Conservation (phyloP, 2,888 invertebrate genomes). For the Apocheima hispidaria region DNA sequence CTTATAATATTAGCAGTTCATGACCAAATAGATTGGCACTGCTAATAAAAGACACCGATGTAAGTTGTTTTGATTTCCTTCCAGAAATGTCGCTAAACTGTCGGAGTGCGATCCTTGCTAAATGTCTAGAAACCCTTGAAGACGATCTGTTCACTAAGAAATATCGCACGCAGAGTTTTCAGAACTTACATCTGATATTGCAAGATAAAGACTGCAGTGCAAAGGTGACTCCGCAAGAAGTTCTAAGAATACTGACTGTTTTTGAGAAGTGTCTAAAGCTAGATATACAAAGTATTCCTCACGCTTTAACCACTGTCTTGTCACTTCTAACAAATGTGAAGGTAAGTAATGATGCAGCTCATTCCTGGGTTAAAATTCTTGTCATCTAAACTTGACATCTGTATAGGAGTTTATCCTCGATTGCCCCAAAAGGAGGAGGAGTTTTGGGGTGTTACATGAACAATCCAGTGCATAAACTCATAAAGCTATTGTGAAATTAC, state of each 20-base stretch:
- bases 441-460: background rate
- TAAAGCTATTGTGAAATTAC: conserved; percentile 3
- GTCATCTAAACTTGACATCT: too few species aligned
- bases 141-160: conserved; percentile 9
- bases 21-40: background rate
- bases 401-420: too few species aligned
- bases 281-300: conserved; percentile 56
- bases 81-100: conserved; percentile 28
- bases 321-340: conserved; percentile 60
- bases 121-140: conserved; percentile 16
- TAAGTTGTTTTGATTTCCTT: conserved; percentile 4
- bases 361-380: background rate
- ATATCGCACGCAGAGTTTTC: conserved; percentile 5
- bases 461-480: background rate
- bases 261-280: conserved; percentile 47
- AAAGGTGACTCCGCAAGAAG: conserved; percentile 5
- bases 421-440: background rate
- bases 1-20: background rate
- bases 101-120: background rate
- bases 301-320: conserved; percentile 57
- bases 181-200: conserved; percentile 7
- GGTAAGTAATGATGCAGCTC: conserved; percentile 52
- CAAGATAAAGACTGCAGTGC: background rate
- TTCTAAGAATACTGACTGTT: conserved; percentile 7
- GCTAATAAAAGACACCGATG: background rate